Evolutionary conservation across 2,888 invertebrate species (phyloP), one percentile per base, ranked within the genome.

Genomic region (Bembecia ichneumoniformis): DNA sequence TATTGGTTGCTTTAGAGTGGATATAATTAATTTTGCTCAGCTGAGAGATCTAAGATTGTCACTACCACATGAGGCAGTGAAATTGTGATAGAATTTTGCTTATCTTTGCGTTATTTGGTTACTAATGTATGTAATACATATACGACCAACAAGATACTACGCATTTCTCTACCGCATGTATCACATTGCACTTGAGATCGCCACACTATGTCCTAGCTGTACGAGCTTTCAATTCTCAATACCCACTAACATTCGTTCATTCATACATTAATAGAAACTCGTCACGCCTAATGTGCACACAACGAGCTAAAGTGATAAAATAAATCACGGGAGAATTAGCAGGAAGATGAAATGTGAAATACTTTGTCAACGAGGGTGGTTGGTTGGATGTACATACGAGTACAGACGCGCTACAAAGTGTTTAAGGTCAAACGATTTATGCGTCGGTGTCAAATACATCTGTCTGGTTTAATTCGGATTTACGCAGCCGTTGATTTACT

Each of bases 391-490:
- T 28, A 28, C 28, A 9, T 9, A 9, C 47, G 48, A 16, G 46
- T 40, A 47, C 49, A 35, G 36, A 15, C 46, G 17, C 9, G 43
- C 46, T 51, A 40, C 44, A 7, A 11, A 44, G 70, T 66, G 3
- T 59, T 62, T 65, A 59, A 71, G 75, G 74, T 78, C 73, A 77
- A 72, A 74, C 71, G 74, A 79, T 80, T 80, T 76, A 79, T 74
- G 72, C 65, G 61, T 68, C 66, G 69, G 63, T 62, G 68, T 64
- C 57, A 51, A 55, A 55, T 55, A 49, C 69, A 69, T 71, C 68
- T 72, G 72, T 71, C 70, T 62, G 59, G 53, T 59, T 66, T 77
- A 72, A 81, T 73, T 76, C 70, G 74, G 77, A 81, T 82, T 82
- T 77, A 80, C 74, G 68, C 65, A 58, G 66, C 64, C 67, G 68